These are phyloP conservation scores for Acanthosepion pharaonis DNA, from an alignment of 2,888 invertebrate species.

Conservation along the genomic window DNA sequence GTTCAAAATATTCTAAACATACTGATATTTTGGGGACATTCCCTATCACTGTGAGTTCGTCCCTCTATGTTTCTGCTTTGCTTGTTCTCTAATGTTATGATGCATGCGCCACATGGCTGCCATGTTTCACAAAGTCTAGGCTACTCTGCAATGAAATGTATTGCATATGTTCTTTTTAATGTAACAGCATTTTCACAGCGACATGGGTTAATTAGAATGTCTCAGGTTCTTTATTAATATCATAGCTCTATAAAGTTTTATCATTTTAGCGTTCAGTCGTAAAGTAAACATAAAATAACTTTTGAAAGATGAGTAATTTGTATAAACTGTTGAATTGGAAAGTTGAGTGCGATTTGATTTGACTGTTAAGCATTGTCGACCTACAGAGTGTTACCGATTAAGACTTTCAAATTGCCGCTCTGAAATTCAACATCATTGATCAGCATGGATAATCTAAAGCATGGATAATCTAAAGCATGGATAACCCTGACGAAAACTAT, in stretches of 20 bases:
- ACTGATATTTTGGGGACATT: not conserved
- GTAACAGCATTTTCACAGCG: not conserved
- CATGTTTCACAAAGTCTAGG: not conserved
- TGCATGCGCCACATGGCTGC: not conserved
- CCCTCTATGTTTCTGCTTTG: not conserved
- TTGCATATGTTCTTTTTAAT: not conserved
- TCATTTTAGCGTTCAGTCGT: not conserved
- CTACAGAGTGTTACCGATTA: too few species aligned
- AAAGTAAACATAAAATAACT: not conserved
- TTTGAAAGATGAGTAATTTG: not conserved
- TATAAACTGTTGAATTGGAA: not conserved
- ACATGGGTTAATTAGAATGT: not conserved
- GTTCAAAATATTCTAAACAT: too few species aligned
- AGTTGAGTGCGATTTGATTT: not conserved
- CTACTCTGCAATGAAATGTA: conserved; percentile 33
- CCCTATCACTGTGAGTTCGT: not conserved
- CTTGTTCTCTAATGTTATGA: not conserved
- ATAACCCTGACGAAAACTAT: not conserved
- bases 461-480: not conserved
- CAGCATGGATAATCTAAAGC: too few species aligned
- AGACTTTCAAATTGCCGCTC: too few species aligned
- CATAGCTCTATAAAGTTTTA: too few species aligned
- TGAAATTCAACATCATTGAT: too few species aligned
- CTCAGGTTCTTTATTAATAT: too few species aligned
- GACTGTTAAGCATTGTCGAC: too few species aligned